Evolutionary conservation across 2,888 invertebrate genomes (phyloP), one percentile per base, ranked within the genome.

Genomic region (Gnatocerus cornutus): DNA sequence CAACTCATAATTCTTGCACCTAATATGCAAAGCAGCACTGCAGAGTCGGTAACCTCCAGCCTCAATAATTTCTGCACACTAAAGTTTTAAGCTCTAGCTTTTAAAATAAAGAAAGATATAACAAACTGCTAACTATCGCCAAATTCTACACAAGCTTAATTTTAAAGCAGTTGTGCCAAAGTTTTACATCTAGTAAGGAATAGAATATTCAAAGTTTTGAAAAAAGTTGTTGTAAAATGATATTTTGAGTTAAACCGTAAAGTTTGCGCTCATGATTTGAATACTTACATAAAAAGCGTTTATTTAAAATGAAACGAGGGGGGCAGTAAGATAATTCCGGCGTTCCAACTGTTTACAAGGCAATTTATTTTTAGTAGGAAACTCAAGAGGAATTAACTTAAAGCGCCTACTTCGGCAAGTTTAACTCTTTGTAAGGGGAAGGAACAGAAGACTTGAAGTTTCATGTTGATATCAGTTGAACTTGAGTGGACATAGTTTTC

Each of bases 291-390:
- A 61, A 61, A 46, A 61, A 43, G 29, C 59, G 16, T 62, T 62
- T 62, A 50, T 50, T 62, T 62, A 50, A 62, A 62, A 62, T 37
- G 12, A 62, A 50, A 62, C 33, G 62, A 12, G 39, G 37, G 59
- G 9, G 48, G 21, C 41, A 33, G 46, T 39, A 50, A 27, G 62
- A 62, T 62, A 62, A 62, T 62, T 62, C 37, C 39, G 33, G 62
- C 33, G 12, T 50, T 62, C 39, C 39, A 21, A 62, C 62, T 62
- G 62, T 62, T 62, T 50, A 62, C 50, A 50, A 62, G 62, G 62
- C 39, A 62, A 62, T 62, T 62, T 62, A 48, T 62, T 62, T 62
- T 62, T 62, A 62, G 62, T 50, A 29, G 62, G 37, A 62, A 37
- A 50, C 50, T 50, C 50, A 62, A 41, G 50, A 50, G 48, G 62